Evolutionary conservation across 2,888 invertebrate species (phyloP).

Genomic region (Dasypogon diadema): DNA sequence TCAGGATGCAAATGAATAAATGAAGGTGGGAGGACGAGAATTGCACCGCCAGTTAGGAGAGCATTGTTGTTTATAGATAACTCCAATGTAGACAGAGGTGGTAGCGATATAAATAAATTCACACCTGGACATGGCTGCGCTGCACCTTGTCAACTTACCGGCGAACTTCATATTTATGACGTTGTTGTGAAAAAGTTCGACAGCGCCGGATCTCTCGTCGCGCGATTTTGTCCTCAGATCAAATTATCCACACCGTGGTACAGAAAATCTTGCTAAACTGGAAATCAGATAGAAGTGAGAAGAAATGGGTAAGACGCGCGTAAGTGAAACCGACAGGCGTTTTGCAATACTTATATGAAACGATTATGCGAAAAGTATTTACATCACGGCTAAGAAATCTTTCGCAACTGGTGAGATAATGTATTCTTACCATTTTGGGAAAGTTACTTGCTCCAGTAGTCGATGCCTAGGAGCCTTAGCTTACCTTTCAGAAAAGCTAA

Average conservation of each 20-base stretch:
- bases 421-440: no score
- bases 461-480: no score
- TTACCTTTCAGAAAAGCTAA: neutral
- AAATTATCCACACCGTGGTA: constrained; percentile 21
- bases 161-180: constrained; percentile 22
- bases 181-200: constrained; percentile 15
- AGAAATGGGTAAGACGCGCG: constrained; percentile 19
- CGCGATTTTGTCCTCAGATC: constrained; percentile 2
- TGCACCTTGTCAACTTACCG: constrained; percentile 8
- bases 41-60: constrained; percentile 12
- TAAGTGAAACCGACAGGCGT: constrained; percentile 22
- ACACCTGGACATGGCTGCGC: constrained; percentile 8
- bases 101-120: neutral
- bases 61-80: constrained; percentile 1
- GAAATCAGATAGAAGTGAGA: constrained; percentile 13
- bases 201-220: neutral
- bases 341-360: constrained; percentile 1
- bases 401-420: neutral
- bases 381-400: neutral
- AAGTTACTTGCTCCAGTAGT: no score
- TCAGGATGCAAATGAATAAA: constrained; percentile 18
- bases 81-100: neutral
- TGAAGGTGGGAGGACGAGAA: constrained; percentile 30
- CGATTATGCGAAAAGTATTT: neutral
- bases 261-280: constrained; percentile 37